Conservation (phyloP, 2,113 vertebrate genomes). For the Alligator sinensis region DNA sequence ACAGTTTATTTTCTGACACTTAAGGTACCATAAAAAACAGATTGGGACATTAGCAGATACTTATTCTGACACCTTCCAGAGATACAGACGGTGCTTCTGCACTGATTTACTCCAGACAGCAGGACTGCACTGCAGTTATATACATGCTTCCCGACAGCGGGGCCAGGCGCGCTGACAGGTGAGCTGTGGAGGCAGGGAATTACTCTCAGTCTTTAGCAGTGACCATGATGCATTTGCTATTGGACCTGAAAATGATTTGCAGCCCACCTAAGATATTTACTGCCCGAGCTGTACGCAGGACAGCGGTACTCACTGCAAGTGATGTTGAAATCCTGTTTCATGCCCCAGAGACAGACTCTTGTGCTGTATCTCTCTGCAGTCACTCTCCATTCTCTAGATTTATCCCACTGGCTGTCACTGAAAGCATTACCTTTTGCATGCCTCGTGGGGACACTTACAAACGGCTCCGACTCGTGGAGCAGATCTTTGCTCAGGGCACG, state of each 20-base stretch:
- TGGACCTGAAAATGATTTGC: neutral
- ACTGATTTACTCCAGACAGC: neutral
- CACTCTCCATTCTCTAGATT: neutral
- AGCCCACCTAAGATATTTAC: neutral
- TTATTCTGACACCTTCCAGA: neutral
- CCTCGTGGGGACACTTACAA: neutral
- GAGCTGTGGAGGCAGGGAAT: neutral
- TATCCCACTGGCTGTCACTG: neutral
- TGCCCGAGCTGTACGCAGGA: neutral
- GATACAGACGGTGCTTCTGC: neutral
- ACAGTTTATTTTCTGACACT: neutral
- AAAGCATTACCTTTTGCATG: neutral
- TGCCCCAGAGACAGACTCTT: neutral
- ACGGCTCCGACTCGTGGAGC: neutral
- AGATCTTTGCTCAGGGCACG: too few relatives aligned
- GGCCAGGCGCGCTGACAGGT: neutral
- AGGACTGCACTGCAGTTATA: neutral
- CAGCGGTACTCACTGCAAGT: neutral
- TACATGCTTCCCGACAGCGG: neutral
- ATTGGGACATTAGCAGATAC: neutral
- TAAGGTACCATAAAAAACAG: neutral
- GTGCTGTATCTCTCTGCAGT: neutral
- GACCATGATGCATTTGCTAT: neutral
- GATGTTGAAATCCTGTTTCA: neutral
- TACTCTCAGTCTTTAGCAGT: neutral